phyloP scores from a whole-genome alignment of 2,797 vertebrate genomes.

The Phalanger gymnotis region DNA sequence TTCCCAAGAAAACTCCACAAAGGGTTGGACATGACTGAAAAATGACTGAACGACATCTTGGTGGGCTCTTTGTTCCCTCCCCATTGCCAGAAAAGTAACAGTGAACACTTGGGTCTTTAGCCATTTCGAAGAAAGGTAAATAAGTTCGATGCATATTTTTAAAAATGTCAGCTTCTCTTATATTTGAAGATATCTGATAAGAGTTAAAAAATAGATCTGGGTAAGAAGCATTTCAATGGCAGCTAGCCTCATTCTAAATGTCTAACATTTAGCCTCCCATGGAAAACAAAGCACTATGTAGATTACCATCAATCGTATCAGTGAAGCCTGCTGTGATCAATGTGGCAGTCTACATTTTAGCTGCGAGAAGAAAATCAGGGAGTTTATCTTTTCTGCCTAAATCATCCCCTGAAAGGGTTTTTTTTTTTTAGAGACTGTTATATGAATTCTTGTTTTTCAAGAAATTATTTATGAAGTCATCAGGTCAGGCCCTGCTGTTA shows the following conservation, averaged over 20 bases:
- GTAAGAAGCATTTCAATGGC: background rate
- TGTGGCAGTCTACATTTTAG: constrained; percentile 3
- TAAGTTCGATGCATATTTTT: constrained; percentile 26
- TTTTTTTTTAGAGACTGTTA: background rate
- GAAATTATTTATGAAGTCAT: background rate
- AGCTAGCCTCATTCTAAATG: background rate
- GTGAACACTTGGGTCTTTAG: background rate
- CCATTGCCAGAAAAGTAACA: constrained; percentile 9
- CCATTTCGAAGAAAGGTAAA: constrained; percentile 39
- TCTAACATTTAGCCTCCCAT: background rate
- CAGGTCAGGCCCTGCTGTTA: background rate
- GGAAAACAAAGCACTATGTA: background rate
- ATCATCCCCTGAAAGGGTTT: background rate
- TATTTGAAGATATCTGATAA: constrained; percentile 34
- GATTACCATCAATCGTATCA: background rate
- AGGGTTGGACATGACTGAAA: background rate
- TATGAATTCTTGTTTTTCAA: background rate
- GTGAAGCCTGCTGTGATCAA: background rate
- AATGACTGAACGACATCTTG: background rate
- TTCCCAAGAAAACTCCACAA: background rate
- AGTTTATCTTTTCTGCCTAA: background rate
- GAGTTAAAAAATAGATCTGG: background rate
- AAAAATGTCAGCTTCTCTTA: constrained; percentile 51
- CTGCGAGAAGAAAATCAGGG: background rate
- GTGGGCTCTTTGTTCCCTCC: background rate